Evolutionary conservation across 2,797 vertebrate species (phyloP).

Genomic region (Coccyzus lansbergi): DNA sequence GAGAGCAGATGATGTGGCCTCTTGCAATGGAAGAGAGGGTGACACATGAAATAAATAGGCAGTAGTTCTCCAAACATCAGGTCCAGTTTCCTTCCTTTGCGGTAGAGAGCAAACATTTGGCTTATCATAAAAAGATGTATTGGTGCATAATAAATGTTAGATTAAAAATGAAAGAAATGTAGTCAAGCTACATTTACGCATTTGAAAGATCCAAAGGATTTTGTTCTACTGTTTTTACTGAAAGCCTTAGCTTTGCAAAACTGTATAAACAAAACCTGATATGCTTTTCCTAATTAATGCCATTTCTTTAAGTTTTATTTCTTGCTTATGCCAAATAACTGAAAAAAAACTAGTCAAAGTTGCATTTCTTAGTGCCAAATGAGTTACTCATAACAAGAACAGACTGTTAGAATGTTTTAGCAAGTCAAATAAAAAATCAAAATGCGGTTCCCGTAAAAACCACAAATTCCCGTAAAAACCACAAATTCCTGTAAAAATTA

Average conservation of each 20-base stretch:
- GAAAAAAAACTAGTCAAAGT: neutral
- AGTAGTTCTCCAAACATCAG: neutral
- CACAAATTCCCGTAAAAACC: neutral
- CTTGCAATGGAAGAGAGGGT: neutral
- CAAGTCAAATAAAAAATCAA: neutral
- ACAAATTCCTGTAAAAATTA: neutral
- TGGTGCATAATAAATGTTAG: neutral
- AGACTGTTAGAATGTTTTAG: neutral
- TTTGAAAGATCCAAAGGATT: neutral
- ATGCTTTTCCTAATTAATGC: neutral
- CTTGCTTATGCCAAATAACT: neutral
- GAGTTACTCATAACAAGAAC: neutral
- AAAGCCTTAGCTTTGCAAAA: neutral
- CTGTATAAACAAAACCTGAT: neutral
- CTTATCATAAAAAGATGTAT: slow-evolving; percentile 4
- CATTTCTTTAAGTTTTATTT: neutral
- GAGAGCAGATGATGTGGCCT: neutral
- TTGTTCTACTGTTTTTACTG: neutral
- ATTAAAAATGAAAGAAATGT: slow-evolving; percentile 20
- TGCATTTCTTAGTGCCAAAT: neutral
- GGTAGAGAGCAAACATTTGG: neutral
- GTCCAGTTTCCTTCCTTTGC: neutral
- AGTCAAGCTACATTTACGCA: neutral
- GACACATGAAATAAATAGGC: slow-evolving; percentile 1
- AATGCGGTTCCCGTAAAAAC: neutral